Conservation (phyloP, 2,113 vertebrate species). For the Hemicordylus capensis region DNA sequence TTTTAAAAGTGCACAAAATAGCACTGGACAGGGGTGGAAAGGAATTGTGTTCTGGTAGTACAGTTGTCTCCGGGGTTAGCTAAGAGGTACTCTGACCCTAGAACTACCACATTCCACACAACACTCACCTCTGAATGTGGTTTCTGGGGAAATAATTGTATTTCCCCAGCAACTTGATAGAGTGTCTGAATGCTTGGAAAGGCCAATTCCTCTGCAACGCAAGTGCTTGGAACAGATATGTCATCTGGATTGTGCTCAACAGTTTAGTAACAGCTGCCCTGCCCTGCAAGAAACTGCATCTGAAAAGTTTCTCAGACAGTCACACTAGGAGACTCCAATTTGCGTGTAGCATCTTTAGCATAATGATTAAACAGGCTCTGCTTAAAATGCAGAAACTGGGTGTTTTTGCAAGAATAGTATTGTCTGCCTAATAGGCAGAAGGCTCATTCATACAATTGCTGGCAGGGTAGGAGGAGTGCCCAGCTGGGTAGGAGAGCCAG, state of each 20-base stretch:
- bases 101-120: background rate
- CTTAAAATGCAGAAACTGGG: background rate
- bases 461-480: too few relatives aligned
- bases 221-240: background rate
- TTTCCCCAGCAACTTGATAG: background rate
- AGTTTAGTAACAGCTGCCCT: background rate
- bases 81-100: background rate
- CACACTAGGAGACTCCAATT: background rate
- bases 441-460: too few relatives aligned
- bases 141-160: background rate
- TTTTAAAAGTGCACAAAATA: background rate
- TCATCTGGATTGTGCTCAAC: background rate
- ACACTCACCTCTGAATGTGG: background rate
- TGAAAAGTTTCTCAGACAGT: background rate
- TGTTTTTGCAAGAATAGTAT: background rate
- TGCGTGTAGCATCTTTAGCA: background rate
- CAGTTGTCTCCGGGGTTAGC: background rate
- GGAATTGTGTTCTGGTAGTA: background rate
- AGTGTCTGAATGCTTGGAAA: background rate
- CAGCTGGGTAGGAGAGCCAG: too few relatives aligned
- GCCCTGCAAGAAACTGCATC: background rate
- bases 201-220: background rate
- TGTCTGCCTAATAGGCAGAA: too few relatives aligned
- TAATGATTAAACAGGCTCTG: background rate
- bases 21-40: background rate